Base-by-base conservation (phyloP, 1,140 invertebrate species). In the Ips typographus region DNA sequence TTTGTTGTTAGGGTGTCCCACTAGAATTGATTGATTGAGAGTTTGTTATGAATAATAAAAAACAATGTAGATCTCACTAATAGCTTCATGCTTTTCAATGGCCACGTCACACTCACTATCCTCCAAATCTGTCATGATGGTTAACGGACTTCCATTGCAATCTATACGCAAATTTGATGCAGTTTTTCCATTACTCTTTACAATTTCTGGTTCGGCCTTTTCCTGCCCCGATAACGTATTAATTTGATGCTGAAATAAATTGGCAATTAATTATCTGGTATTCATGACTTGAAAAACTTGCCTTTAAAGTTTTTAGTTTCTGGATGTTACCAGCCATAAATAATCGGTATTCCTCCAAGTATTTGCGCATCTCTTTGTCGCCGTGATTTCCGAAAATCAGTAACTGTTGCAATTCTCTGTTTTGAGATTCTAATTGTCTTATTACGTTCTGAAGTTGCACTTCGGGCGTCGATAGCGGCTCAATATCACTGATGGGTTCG, bases 371-470 rank as follows among this genome's bases (percentile, higher is more conserved):
- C 52, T 82, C 80, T 44, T 82, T 77, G 56, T 80, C 81, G 42
- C 74, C 77, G 52, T 66, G 53, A 47, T 73, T 74, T 44, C 71
- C 73, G 40, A 73, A 72, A 7, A 72, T 70, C 7, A 78, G 49
- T 39, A 79, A 72, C 65, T 74, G 72, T 51, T 79, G 78, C 36
- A 80, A 64, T 60, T 79, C 75, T 61, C 78, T 77, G 73, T 87
- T 87, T 77, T 88, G 85, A 58, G 81, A 78, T 79, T 88, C 87
- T 58, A 89, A 77, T 67, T 87, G 84, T 61, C 77, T 78, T 55
- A 89, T 88, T 62, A 89, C 84, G 73, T 85, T 82, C 71, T 88
- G 84, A 40, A 88, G 75, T 68, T 88, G 84, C 22, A 76, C 71
- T 42, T 82, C 70, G 43, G 78, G 78, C 51, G 77, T 74, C 1